Evolutionary conservation across 64 coral and sea anemone species (phyloP).

Genomic region (Dendronephthya gigantea): DNA sequence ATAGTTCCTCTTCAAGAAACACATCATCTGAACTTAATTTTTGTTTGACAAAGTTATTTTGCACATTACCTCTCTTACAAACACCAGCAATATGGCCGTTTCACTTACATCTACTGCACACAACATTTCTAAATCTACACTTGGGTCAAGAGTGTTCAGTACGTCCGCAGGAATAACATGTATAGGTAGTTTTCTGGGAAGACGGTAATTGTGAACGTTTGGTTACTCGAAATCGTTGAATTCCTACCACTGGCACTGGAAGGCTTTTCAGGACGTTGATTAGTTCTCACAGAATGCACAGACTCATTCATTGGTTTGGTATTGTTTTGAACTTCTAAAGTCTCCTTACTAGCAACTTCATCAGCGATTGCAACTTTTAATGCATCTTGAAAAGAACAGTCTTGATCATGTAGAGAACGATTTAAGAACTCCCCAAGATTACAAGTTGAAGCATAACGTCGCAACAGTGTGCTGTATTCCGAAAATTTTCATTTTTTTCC

Average conservation of each 20-base stretch:
- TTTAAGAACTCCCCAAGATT: conserved; percentile 45
- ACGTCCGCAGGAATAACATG: conserved; percentile 36
- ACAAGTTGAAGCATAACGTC: conserved; percentile 47
- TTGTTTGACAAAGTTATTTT: too few species aligned
- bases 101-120: conserved; percentile 29
- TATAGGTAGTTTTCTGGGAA: conserved; percentile 24
- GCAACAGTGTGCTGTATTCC: conserved; percentile 25
- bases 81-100: conserved; percentile 26
- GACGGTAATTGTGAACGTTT: too few species aligned
- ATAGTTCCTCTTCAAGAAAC: conserved; percentile 22
- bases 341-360: conserved; percentile 44
- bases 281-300: too few species aligned
- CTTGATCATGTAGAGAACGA: conserved; percentile 34
- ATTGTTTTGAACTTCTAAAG: conserved; percentile 1
- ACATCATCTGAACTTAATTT: conserved; percentile 4
- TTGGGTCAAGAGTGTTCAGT: conserved; percentile 33
- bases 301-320: not conserved
- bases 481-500: conserved; percentile 37
- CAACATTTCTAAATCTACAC: conserved; percentile 33
- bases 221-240: too few species aligned
- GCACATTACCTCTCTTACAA: conserved; percentile 16
- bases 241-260: too few species aligned
- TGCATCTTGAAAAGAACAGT: conserved; percentile 21
- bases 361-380: conserved; percentile 44
- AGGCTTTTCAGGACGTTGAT: too few species aligned